Conservation (phyloP, 2,888 invertebrate species). For the Amphipyra berbera region DNA sequence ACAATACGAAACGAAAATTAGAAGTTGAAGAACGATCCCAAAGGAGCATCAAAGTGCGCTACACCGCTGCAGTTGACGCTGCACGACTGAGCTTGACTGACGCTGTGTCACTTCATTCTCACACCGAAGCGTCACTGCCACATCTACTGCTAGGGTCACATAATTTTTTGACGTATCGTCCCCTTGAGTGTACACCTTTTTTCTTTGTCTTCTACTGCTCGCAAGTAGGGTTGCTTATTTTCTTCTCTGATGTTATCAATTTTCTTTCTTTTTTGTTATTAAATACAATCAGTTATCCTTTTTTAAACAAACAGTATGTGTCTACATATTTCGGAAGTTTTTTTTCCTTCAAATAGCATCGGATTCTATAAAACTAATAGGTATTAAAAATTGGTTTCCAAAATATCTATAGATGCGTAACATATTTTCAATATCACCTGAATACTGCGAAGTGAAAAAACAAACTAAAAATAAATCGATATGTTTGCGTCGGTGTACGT, state of each 20-base stretch:
- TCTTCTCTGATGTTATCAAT: conserved; percentile 45
- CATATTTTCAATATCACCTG: not conserved
- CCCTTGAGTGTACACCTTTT: conserved; percentile 75
- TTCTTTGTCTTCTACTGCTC: conserved; percentile 75
- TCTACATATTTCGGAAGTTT: no score
- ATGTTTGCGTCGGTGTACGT: conserved; percentile 40
- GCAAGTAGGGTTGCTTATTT: conserved; percentile 74
- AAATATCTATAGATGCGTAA: not conserved
- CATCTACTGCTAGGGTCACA: conserved; percentile 65
- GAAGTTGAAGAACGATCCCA: conserved; percentile 6
- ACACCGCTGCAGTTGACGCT: conserved; percentile 42
- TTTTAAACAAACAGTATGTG: not conserved
- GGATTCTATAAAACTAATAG: no score
- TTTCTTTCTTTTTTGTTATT: conserved; percentile 23
- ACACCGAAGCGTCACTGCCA: conserved; percentile 24
- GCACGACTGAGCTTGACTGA: conserved; percentile 48
- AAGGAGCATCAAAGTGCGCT: conserved; percentile 23
- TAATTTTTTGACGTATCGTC: conserved; percentile 80
- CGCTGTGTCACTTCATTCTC: conserved; percentile 29
- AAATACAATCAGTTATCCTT: conserved; percentile 1
- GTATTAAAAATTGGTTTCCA: no score
- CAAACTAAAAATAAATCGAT: conserved; percentile 51
- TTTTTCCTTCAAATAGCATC: no score
- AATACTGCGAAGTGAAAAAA: conserved; percentile 9
- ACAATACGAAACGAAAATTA: no score